phyloP scores from a whole-genome alignment of 2,113 vertebrate genomes.

The Halichoeres trimaculatus region DNA sequence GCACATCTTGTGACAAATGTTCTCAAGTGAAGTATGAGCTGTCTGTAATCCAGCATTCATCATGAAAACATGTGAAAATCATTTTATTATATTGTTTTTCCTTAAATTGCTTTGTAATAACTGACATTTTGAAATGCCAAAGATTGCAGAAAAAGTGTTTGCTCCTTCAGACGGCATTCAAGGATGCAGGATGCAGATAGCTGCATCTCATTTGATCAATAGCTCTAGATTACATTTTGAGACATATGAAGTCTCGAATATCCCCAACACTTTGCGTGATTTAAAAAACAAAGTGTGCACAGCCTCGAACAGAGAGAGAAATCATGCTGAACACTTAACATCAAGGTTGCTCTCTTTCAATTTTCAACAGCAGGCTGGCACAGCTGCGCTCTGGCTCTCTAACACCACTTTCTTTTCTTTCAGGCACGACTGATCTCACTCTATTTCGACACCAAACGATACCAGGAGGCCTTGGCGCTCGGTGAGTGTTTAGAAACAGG shows the following conservation, averaged over 20 bases:
- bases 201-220: not conserved
- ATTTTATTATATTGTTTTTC: not conserved
- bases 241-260: not conserved
- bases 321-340: not conserved
- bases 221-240: not conserved
- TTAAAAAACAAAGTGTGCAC: not conserved
- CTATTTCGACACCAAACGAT: conserved; percentile 99
- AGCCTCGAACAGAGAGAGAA: not conserved
- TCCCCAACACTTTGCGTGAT: not conserved
- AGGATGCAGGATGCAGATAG: no score
- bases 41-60: not conserved
- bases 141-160: not conserved
- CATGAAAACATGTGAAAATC: not conserved
- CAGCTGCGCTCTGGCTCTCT: conserved; percentile 18
- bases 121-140: not conserved
- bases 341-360: not conserved
- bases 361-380: not conserved
- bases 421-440: conserved; percentile 96
- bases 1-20: not conserved
- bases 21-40: not conserved
- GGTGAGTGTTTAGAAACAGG: conserved; percentile 82
- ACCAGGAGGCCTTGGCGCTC: conserved; percentile 96
- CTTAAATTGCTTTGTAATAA: not conserved
- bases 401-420: conserved; percentile 26
- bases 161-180: not conserved